Base-by-base conservation (phyloP, 2,888 invertebrate genomes). In the Apamea monoglypha region DNA sequence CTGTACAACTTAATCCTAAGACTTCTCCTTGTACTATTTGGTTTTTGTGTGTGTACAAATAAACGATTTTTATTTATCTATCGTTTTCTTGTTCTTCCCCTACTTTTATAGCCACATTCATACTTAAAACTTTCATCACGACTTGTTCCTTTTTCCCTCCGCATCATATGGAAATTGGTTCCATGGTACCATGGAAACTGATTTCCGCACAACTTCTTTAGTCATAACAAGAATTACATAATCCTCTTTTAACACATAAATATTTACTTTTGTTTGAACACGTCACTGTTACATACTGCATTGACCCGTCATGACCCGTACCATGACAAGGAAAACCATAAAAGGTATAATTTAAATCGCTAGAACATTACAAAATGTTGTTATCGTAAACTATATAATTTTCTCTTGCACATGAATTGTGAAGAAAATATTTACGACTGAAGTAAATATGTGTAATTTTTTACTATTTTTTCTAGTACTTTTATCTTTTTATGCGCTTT, bases 221-320 rank as follows among this genome's bases (percentile, higher is more conserved):
- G 29, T 32, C 7, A 29, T 40, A 16, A 74, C 21, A n/a, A 53
- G 40, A 29, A 47, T 50, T 18, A 36, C 5, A 50, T 36, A 68
- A 40, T 68, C 2, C 12, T 44, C 18, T 66, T 36, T 12, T 18
- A 74, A 6, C 12, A 50, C 21, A 21, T 10, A 44, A 18, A 25
- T 40, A 3, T 7, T 21, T 68, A 16, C 7, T 18, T 61, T 36
- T 29, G 67, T 18, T 16, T 68, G 16, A 29, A 59, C 29, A 21
- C 40, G 36, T 64, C 14, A 32, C 8, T 66, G 53, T 67, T 63
- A 61, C 72, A 70, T 63, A 74, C 82, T 78, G 71, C 82, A 70
- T 71, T 82, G 86, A 84, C 75, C 86, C 36, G 0, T 21, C n/a
- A n/a, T 63, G 78, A 85, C 69, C 84, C 53, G 8, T 25, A 14